Evolutionary conservation across 2,888 invertebrate genomes (phyloP).

Genomic region (Lasioglossum malachurum): DNA sequence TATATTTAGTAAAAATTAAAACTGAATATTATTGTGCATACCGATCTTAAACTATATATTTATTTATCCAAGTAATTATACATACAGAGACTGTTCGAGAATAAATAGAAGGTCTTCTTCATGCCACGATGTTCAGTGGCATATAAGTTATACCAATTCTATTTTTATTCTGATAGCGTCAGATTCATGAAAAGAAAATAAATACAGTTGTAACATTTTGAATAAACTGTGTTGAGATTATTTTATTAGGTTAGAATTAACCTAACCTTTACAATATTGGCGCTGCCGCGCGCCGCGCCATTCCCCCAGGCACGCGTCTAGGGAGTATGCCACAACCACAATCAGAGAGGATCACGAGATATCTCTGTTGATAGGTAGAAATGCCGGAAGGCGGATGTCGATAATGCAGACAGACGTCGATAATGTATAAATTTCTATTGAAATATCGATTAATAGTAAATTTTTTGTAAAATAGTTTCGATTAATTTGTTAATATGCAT

Average conservation of each 20-base stretch:
- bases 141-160: not conserved
- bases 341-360: too few relatives aligned
- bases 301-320: too few relatives aligned
- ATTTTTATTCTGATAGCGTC: not conserved
- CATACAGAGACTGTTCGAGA: not conserved
- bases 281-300: too few relatives aligned
- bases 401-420: too few relatives aligned
- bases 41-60: not conserved
- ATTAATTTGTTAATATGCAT: too few relatives aligned
- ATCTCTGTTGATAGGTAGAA: too few relatives aligned
- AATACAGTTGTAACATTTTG: not conserved
- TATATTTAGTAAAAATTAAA: not conserved
- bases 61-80: not conserved
- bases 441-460: too few relatives aligned
- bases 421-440: too few relatives aligned
- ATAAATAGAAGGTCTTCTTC: not conserved
- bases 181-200: not conserved
- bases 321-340: too few relatives aligned
- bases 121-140: not conserved
- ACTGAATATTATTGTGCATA: not conserved
- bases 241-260: conserved; percentile 11
- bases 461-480: too few relatives aligned
- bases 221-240: not conserved
- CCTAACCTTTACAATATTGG: too few relatives aligned
- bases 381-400: too few relatives aligned